phyloP scores from a whole-genome alignment of 2,888 invertebrate species.

The Papilio elwesi region DNA sequence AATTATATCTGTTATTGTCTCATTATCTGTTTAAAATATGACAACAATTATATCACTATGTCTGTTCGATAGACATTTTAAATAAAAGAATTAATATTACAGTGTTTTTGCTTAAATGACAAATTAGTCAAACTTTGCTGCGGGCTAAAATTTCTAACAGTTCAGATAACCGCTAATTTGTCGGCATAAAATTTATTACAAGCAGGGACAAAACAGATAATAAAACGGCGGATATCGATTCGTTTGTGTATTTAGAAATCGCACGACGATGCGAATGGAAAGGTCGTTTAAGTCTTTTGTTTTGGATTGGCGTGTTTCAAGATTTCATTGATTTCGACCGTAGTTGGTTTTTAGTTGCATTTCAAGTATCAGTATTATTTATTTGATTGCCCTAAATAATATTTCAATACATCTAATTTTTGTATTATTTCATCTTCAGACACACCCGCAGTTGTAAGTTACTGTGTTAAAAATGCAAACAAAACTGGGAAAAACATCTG shows the following conservation, averaged over 20 bases:
- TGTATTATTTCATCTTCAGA: no score
- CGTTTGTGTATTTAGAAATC: conserved; percentile 28
- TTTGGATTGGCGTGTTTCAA: background rate
- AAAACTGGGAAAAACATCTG: no score
- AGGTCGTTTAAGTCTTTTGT: conserved; percentile 27
- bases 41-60: conserved; percentile 31
- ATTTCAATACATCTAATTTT: no score
- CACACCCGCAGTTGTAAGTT: no score
- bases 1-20: conserved; percentile 24
- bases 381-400: no score
- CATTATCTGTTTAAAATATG: conserved; percentile 37
- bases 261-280: background rate
- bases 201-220: conserved; percentile 15
- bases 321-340: background rate
- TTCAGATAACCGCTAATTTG: conserved; percentile 28
- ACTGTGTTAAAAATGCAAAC: no score
- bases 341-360: no score
- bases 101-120: conserved; percentile 28
- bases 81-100: conserved; percentile 28
- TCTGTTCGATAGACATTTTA: background rate
- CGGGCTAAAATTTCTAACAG: conserved; percentile 37
- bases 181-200: conserved; percentile 29
- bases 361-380: no score
- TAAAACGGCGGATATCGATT: conserved; percentile 8
- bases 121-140: conserved; percentile 31